A percentile compares a stretch with the other conserved stretches of the same genome.
Conservation (phyloP, 2,888 invertebrate species). For the Pristionchus arcanus region DNA sequence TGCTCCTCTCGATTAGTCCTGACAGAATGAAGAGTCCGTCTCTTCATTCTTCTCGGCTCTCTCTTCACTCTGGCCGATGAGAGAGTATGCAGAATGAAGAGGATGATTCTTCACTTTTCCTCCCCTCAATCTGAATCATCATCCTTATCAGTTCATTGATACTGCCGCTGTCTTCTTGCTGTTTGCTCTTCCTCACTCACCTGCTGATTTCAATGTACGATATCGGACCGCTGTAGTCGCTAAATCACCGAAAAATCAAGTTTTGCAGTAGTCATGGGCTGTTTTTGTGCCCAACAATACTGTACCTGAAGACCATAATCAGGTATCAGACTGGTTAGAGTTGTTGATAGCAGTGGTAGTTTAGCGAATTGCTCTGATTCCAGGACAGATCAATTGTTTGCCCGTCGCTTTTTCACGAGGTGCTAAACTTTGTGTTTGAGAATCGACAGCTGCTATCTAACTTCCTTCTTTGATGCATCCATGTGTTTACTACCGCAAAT, state of each 20-base stretch:
- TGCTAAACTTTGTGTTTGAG: slow-evolving; percentile 27
- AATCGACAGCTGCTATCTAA: neutral
- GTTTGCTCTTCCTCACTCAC: neutral
- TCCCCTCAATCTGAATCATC: slow-evolving; percentile 25
- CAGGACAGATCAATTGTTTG: neutral
- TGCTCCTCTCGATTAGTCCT: neutral
- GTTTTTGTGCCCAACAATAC: neutral
- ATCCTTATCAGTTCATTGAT: neutral
- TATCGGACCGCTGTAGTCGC: neutral
- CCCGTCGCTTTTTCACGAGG: neutral
- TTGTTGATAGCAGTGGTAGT: neutral
- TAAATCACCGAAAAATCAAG: neutral
- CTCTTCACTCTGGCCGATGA: neutral
- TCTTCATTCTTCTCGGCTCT: no score
- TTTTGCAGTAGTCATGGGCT: neutral
- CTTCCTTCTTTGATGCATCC: slow-evolving; percentile 27
- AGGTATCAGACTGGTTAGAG: neutral
- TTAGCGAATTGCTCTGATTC: neutral
- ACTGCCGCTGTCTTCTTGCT: neutral
- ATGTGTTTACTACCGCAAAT: neutral
- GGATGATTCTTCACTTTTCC: no score
- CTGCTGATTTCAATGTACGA: slow-evolving; percentile 8
- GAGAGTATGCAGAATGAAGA: no score
- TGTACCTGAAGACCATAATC: neutral
- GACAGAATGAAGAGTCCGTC: no score